Conservation (phyloP, 2,888 invertebrate genomes). For the Steinernema hermaphroditum region DNA sequence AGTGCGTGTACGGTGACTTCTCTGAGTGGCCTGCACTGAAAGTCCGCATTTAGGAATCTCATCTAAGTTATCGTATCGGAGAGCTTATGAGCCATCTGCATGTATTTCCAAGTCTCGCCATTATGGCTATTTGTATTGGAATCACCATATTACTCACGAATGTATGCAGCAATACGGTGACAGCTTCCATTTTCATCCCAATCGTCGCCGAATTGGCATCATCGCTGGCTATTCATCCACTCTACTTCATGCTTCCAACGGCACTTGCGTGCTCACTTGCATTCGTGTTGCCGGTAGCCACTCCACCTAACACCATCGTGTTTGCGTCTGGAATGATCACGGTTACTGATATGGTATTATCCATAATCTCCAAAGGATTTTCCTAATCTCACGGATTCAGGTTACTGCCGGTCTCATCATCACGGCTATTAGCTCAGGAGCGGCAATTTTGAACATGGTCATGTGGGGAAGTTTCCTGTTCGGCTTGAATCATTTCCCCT, state of each 20-base stretch:
- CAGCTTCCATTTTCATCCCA: conserved; percentile 17
- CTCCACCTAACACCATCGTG: conserved; percentile 13
- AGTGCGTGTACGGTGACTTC: conserved; percentile 34
- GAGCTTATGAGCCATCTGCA: conserved; percentile 24
- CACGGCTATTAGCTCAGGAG: conserved; percentile 3
- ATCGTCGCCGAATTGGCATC: conserved; percentile 19
- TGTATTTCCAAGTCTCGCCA: conserved; percentile 10
- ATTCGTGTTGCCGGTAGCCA: conserved; percentile 1
- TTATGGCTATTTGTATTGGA: conserved; percentile 1
- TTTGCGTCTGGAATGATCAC: conserved; percentile 23
- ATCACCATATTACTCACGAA: conserved; percentile 10
- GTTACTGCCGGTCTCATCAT: conserved; percentile 15
- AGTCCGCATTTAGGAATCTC: not conserved
- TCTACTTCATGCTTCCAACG: conserved; percentile 25
- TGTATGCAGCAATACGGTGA: conserved; percentile 20
- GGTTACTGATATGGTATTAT: conserved; percentile 5
- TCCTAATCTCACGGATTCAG: not conserved
- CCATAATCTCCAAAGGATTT: not conserved
- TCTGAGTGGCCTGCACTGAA: not conserved
- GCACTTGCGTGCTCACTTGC: conserved; percentile 9
- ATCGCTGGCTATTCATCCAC: not conserved
- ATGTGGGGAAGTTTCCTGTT: conserved; percentile 4
- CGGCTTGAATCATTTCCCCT: not conserved
- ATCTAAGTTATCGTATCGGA: conserved; percentile 17
- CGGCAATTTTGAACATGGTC: not conserved